These are phyloP conservation scores for Vidua chalybeata DNA, from an alignment of 2,113 vertebrate genomes.

Conservation along the genomic window DNA sequence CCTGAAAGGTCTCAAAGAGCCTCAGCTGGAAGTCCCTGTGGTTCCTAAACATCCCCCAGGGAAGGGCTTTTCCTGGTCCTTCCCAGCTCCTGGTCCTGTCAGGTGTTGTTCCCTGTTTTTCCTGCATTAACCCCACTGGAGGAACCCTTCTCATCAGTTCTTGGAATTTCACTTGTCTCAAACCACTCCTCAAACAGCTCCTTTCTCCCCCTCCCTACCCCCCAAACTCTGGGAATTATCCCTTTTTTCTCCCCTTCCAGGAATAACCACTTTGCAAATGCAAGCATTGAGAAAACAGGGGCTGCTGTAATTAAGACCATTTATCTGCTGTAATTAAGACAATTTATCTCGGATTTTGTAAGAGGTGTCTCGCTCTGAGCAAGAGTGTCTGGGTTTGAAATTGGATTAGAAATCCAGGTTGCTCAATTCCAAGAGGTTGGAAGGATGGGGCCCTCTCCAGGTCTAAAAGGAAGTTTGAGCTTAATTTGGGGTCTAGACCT, in stretches of 20 bases:
- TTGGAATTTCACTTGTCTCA: not conserved
- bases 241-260: not conserved
- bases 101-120: not conserved
- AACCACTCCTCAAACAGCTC: not conserved
- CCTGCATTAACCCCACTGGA: not conserved
- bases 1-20: not conserved
- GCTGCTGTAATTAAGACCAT: not conserved
- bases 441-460: not conserved
- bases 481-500: not conserved
- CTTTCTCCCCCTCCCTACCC: not conserved
- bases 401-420: not conserved
- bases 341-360: not conserved
- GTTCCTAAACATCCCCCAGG: not conserved
- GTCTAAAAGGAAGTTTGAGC: not conserved
- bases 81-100: not conserved
- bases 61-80: not conserved
- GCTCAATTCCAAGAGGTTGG: not conserved
- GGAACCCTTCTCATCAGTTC: not conserved
- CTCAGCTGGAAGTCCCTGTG: not conserved
- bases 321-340: not conserved
- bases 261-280: not conserved
- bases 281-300: not conserved
- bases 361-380: not conserved
- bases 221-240: not conserved
- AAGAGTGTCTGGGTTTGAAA: not conserved